Conservation (phyloP, 2,888 invertebrate genomes). For the Dolomedes plantarius region DNA sequence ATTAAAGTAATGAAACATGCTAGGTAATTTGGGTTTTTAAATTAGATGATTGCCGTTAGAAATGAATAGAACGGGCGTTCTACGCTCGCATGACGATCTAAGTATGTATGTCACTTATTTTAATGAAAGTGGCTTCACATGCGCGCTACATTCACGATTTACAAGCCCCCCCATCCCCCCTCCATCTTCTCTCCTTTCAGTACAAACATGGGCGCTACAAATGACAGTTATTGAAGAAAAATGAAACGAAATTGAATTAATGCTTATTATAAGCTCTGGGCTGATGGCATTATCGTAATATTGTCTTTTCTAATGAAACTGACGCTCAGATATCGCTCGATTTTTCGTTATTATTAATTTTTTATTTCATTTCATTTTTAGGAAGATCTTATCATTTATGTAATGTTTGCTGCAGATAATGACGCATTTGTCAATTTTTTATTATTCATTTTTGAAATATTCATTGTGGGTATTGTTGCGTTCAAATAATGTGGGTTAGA, state of each 20-base stretch:
- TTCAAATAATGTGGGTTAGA: too few relatives aligned
- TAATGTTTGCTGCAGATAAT: too few relatives aligned
- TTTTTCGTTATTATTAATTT: too few relatives aligned
- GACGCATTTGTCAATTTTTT: too few relatives aligned
- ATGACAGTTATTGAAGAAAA: background rate
- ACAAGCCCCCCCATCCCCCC: background rate
- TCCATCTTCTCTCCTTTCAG: too few relatives aligned
- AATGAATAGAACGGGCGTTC: background rate
- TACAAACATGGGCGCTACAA: background rate
- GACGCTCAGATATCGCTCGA: background rate
- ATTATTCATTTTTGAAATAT: too few relatives aligned
- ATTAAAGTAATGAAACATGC: conserved; percentile 16
- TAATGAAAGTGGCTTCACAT: background rate
- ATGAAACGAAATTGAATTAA: background rate
- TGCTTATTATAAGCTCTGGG: background rate
- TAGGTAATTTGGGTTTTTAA: conserved; percentile 22
- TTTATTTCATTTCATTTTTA: too few relatives aligned
- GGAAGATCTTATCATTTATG: too few relatives aligned
- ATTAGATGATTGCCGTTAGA: background rate
- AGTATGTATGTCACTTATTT: background rate
- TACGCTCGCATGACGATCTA: background rate
- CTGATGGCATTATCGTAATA: background rate
- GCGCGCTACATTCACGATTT: background rate
- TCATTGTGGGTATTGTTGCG: too few relatives aligned
- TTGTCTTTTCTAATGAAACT: background rate